phyloP scores from a whole-genome alignment of 2,797 vertebrate genomes.

The Macroramphosus scolopax region DNA sequence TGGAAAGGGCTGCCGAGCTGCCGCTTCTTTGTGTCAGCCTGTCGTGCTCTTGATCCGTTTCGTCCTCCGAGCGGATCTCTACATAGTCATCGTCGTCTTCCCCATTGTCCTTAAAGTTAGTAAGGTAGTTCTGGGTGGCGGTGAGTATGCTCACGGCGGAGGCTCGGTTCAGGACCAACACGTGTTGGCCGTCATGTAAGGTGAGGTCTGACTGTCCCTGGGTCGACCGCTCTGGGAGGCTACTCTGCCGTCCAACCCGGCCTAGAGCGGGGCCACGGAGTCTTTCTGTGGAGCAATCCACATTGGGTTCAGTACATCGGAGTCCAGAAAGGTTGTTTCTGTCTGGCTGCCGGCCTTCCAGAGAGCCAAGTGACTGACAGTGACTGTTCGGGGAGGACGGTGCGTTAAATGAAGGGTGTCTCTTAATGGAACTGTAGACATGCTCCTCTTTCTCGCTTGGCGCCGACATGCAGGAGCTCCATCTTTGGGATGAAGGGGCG shows the following conservation, averaged over 20 bases:
- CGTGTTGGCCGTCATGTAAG: conserved; percentile 90
- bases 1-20: conserved; percentile 7
- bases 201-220: conserved; percentile 84
- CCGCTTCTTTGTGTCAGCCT: conserved; percentile 17
- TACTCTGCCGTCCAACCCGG: conserved; percentile 72
- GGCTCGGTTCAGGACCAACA: conserved; percentile 85
- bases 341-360: conserved; percentile 70
- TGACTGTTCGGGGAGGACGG: conserved; percentile 71
- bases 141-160: conserved; percentile 82
- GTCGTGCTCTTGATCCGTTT: conserved; percentile 69
- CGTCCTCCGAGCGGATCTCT: conserved; percentile 96
- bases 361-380: conserved; percentile 81
- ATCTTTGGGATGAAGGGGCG: conserved; percentile 78
- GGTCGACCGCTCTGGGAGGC: conserved; percentile 73
- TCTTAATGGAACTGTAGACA: conserved; percentile 85
- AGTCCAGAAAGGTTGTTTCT: conserved; percentile 64
- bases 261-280: conserved; percentile 49
- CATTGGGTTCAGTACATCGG: conserved; percentile 43
- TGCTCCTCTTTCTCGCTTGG: conserved; percentile 84
- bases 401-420: conserved; percentile 74
- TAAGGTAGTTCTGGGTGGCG: conserved; percentile 93
- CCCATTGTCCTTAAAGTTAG: conserved; percentile 91
- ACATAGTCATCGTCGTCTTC: conserved; percentile 96
- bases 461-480: conserved; percentile 84
- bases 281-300: conserved; percentile 40